Evolutionary conservation across 2,888 invertebrate species (phyloP).

Genomic region (Dryocosmus kuriphilus): DNA sequence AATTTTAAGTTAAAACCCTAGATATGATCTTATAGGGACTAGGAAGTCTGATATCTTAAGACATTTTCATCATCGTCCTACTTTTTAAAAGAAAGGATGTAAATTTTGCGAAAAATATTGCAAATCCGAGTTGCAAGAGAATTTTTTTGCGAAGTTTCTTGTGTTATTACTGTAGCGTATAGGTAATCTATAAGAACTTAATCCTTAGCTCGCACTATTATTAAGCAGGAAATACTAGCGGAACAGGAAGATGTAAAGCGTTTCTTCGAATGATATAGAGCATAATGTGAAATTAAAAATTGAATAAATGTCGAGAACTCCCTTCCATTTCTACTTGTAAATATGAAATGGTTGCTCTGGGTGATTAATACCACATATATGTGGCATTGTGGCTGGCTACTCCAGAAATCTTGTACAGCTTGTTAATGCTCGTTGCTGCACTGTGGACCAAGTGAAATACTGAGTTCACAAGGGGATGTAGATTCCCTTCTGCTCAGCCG

Average conservation of each 20-base stretch:
- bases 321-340: slow-evolving; percentile 50
- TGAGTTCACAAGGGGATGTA: slow-evolving; percentile 49
- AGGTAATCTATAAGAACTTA: neutral
- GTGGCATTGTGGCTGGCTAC: neutral
- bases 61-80: neutral
- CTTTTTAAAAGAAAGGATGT: neutral
- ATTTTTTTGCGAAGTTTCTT: neutral
- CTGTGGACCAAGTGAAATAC: slow-evolving; percentile 48
- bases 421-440: slow-evolving; percentile 44
- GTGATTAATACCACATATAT: slow-evolving; percentile 51
- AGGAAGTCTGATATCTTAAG: neutral
- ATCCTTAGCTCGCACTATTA: slow-evolving; percentile 3
- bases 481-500: slow-evolving; percentile 43
- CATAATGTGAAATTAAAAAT: slow-evolving; percentile 10
- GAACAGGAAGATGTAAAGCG: neutral
- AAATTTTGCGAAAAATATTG: neutral
- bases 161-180: neutral
- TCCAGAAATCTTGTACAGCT: slow-evolving; percentile 34
- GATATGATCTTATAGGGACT: neutral
- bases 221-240: neutral
- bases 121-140: neutral
- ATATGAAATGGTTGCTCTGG: slow-evolving; percentile 50
- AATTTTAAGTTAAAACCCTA: neutral
- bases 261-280: neutral
- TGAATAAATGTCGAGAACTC: slow-evolving; percentile 14